phyloP scores from a whole-genome alignment of 2,797 vertebrate species.

The Acipenser ruthenus region DNA sequence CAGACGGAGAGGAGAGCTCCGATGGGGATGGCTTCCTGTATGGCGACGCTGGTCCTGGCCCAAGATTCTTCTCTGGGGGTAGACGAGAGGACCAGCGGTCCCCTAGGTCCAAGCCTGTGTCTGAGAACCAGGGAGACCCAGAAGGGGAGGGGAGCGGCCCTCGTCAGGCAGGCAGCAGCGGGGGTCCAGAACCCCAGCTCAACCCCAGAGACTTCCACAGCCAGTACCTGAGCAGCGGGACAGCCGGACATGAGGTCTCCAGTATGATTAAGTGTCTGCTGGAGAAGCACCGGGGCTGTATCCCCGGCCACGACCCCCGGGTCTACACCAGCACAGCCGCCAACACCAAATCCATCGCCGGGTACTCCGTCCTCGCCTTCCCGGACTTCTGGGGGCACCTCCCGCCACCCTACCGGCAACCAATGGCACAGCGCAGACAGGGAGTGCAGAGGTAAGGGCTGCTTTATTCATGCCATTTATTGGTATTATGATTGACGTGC shows the following conservation, averaged over 20 bases:
- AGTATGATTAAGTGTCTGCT: constrained; percentile 29
- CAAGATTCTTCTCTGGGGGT: not conserved
- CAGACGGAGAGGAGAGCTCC: constrained; percentile 23
- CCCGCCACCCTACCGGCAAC: constrained; percentile 46
- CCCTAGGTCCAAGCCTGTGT: not conserved
- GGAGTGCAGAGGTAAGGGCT: constrained; percentile 64
- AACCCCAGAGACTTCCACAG: constrained; percentile 13
- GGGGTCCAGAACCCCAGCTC: not conserved
- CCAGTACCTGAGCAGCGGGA: constrained; percentile 13
- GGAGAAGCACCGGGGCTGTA: constrained; percentile 34
- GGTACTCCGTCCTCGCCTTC: constrained; percentile 69
- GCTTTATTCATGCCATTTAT: too few species aligned
- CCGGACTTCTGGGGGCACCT: constrained; percentile 86
- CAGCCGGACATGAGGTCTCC: constrained; percentile 21
- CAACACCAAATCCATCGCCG: constrained; percentile 63
- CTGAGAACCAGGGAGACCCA: not conserved
- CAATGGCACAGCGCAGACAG: constrained; percentile 52
- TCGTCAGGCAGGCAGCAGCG: not conserved
- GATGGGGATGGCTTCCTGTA: constrained; percentile 21
- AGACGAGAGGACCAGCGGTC: not conserved
- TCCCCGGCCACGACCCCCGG: constrained; percentile 55
- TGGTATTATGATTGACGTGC: too few species aligned
- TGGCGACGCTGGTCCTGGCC: constrained; percentile 14
- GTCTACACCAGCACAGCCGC: constrained; percentile 50
- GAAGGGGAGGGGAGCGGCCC: not conserved